A percentile compares a stretch with the other conserved stretches of the same genome.
These are phyloP conservation scores for Stomorhina lunata DNA, from an alignment of 2,888 invertebrate species.

Conservation along the genomic window DNA sequence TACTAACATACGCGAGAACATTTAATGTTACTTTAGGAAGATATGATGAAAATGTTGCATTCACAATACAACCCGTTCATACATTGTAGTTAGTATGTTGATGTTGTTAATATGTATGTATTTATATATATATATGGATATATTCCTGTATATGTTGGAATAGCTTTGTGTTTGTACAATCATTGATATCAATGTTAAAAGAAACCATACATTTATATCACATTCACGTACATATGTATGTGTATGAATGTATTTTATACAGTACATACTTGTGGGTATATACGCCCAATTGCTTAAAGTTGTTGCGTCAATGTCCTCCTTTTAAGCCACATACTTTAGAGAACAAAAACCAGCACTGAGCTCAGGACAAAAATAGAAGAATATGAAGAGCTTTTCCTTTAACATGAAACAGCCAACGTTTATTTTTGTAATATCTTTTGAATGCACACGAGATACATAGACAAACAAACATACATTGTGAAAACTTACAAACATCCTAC, in stretches of 20 bases:
- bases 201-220: constrained; percentile 15
- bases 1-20: neutral
- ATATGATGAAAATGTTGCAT: neutral
- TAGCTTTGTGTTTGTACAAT: neutral
- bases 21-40: constrained; percentile 18
- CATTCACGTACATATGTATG: neutral
- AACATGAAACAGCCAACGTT: constrained; percentile 59
- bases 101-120: neutral
- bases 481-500: neutral
- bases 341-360: constrained; percentile 28
- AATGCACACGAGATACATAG: constrained; percentile 6
- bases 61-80: neutral
- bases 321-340: constrained; percentile 52
- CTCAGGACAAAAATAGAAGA: constrained; percentile 20
- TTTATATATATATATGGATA: neutral
- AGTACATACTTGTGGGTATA: neutral
- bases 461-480: neutral
- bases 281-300: constrained; percentile 55
- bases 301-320: constrained; percentile 62
- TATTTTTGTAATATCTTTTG: constrained; percentile 49
- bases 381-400: constrained; percentile 45
- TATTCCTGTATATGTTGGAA: neutral
- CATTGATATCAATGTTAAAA: constrained; percentile 1
- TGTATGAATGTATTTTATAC: neutral
- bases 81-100: neutral